These are phyloP conservation scores for Sarotherodon lohbergeri DNA, from an alignment of 2,113 vertebrate genomes.

Conservation along the genomic window DNA sequence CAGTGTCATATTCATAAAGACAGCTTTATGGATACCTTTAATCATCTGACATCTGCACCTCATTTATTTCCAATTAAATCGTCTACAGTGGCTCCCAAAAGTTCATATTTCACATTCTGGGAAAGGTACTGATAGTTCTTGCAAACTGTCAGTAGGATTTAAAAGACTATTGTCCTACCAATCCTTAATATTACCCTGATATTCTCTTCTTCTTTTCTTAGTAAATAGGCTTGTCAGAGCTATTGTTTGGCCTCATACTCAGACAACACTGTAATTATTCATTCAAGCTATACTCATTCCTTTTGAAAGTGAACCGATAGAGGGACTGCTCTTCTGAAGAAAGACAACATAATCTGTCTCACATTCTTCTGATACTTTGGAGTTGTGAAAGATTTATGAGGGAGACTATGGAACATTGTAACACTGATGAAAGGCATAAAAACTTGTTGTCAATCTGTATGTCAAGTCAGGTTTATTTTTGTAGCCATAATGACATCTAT, in stretches of 20 bases:
- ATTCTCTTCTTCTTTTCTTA: not conserved
- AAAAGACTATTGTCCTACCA: not conserved
- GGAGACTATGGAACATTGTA: not conserved
- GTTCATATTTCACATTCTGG: not conserved
- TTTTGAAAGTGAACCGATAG: not conserved
- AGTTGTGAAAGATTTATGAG: not conserved
- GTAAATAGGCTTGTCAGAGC: conserved; percentile 8
- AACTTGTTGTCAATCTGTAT: not conserved
- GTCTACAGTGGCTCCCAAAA: not conserved
- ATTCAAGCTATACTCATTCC: not conserved
- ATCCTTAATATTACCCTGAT: not conserved
- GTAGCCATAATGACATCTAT: not conserved
- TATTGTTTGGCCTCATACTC: not conserved
- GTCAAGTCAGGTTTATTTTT: not conserved
- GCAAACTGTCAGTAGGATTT: not conserved
- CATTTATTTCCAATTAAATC: not conserved
- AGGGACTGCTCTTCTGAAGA: not conserved
- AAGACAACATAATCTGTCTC: not conserved
- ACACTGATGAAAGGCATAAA: not conserved
- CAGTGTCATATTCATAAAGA: not conserved
- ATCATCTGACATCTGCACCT: not conserved
- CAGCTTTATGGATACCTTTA: not conserved
- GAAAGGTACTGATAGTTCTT: not conserved
- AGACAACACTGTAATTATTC: not conserved
- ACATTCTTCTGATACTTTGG: not conserved